Percentiles rank a stretch among this genome's conserved stretches.
These are phyloP conservation scores for Sebastes steindachneri DNA, from an alignment of 2,797 vertebrate species.

Conservation along the genomic window DNA sequence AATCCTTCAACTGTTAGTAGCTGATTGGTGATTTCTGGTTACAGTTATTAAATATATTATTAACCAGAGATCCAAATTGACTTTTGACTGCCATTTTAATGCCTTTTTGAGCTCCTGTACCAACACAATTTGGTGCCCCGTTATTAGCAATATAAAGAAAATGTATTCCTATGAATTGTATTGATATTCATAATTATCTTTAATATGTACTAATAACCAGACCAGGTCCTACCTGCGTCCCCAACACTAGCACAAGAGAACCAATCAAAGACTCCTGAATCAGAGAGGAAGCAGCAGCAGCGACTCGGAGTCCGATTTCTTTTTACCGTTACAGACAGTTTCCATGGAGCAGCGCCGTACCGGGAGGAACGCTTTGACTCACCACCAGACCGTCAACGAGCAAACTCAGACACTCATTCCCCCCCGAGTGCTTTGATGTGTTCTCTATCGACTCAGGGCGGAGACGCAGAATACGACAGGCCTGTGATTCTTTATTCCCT, in stretches of 20 bases:
- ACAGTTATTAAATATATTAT: too few species aligned
- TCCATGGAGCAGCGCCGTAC: slow-evolving; percentile 1
- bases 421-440: slow-evolving; percentile 44
- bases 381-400: neutral
- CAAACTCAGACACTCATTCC: slow-evolving; percentile 21
- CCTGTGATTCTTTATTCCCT: slow-evolving; percentile 52
- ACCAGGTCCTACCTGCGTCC: too few species aligned
- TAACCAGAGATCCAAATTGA: too few species aligned
- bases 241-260: neutral
- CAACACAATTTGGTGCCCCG: too few species aligned
- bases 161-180: too few species aligned
- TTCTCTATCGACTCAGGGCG: slow-evolving; percentile 12
- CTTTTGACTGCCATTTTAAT: too few species aligned
- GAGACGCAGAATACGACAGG: slow-evolving; percentile 24
- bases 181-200: too few species aligned
- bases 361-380: neutral
- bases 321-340: slow-evolving; percentile 26
- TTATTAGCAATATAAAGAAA: too few species aligned
- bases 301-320: neutral
- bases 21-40: too few species aligned
- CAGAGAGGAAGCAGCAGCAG: slow-evolving; percentile 20
- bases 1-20: too few species aligned
- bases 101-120: too few species aligned
- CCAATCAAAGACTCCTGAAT: slow-evolving; percentile 9
- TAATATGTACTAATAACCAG: too few species aligned